Evolutionary conservation across 2,797 vertebrate species (phyloP).

Genomic region (Enteromius afrohamiltoni): DNA sequence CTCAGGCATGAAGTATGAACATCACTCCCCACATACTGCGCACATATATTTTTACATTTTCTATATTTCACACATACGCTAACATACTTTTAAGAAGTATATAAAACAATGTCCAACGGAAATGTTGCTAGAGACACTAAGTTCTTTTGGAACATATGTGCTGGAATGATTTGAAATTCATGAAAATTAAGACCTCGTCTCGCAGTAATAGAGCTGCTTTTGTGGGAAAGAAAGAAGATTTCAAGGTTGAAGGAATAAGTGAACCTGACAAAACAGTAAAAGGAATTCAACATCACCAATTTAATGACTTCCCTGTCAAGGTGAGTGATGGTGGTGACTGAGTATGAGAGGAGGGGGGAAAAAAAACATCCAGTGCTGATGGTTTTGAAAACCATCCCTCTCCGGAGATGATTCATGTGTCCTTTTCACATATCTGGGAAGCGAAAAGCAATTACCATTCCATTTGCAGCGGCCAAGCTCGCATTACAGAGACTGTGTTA

Average conservation of each 20-base stretch:
- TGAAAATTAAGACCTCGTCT: conserved; percentile 58
- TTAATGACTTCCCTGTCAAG: conserved; percentile 67
- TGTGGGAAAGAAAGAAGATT: conserved; percentile 52
- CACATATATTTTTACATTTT: conserved; percentile 49
- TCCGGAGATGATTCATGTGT: conserved; percentile 65
- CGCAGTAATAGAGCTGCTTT: conserved; percentile 48
- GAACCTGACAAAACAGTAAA: conserved; percentile 65
- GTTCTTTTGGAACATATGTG: conserved; percentile 26
- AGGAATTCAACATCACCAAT: conserved; percentile 62
- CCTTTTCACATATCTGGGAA: conserved; percentile 60
- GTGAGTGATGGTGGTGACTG: conserved; percentile 63
- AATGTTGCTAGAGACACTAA: conserved; percentile 24
- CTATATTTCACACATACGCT: conserved; percentile 26
- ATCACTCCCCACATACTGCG: conserved; percentile 33
- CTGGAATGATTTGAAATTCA: conserved; percentile 50
- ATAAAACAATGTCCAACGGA: conserved; percentile 32
- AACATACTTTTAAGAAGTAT: conserved; percentile 27
- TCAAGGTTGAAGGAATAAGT: conserved; percentile 61
- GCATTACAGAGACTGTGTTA: conserved; percentile 62
- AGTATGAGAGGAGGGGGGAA: conserved; percentile 57
- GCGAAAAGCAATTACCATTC: conserved; percentile 60
- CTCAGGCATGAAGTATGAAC: conserved; percentile 52
- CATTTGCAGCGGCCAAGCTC: conserved; percentile 59
- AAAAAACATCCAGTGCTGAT: conserved; percentile 55
- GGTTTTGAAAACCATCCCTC: conserved; percentile 62